These are phyloP conservation scores for Hirtodrosophila cameraria DNA, from an alignment of 2,888 invertebrate species.

Conservation along the genomic window DNA sequence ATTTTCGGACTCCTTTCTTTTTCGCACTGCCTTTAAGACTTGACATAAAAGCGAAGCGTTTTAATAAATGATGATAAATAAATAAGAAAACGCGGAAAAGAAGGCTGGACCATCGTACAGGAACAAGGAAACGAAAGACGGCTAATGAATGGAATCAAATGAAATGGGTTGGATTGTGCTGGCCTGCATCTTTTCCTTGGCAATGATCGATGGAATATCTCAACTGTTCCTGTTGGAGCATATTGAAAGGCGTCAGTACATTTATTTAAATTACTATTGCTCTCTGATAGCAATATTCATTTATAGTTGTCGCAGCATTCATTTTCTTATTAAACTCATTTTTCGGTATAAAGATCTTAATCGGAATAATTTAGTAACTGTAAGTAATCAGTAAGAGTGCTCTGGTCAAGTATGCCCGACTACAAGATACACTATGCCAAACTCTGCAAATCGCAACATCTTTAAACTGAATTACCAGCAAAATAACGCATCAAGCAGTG, in stretches of 20 bases:
- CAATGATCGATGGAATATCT: conserved; percentile 41
- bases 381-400: no score
- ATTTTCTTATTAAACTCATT: neutral
- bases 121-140: conserved; percentile 18
- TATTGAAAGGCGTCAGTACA: neutral
- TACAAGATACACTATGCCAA: no score
- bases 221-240: conserved; percentile 1
- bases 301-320: neutral
- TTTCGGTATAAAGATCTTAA: no score
- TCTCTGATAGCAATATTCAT: conserved; percentile 7
- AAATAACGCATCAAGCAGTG: no score
- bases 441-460: no score
- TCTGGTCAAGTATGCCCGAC: no score
- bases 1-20: conserved; percentile 64
- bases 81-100: conserved; percentile 63
- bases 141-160: conserved; percentile 46
- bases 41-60: conserved; percentile 37
- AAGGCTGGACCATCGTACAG: conserved; percentile 33
- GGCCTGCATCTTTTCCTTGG: conserved; percentile 17
- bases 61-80: conserved; percentile 76
- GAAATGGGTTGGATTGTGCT: conserved; percentile 26
- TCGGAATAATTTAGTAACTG: no score
- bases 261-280: conserved; percentile 35
- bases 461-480: no score
- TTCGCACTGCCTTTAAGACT: conserved; percentile 51